These are phyloP conservation scores for Fukomys damarensis DNA, from an alignment of 2,113 vertebrate genomes.

Conservation along the genomic window DNA sequence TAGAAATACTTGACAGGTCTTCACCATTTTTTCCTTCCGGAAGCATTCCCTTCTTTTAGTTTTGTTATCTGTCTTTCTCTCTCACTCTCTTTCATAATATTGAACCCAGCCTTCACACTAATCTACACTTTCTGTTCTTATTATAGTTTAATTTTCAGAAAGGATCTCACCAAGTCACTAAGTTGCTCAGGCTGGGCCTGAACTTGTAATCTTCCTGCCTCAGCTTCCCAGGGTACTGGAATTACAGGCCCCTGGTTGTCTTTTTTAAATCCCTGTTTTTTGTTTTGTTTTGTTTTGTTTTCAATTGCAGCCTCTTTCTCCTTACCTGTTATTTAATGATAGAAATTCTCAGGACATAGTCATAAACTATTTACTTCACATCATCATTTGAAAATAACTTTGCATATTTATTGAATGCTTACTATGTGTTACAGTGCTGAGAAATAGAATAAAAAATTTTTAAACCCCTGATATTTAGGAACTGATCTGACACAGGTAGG, in stretches of 20 bases:
- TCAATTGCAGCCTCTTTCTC: background rate
- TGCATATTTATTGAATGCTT: background rate
- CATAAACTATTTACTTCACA: background rate
- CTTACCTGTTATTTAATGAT: background rate
- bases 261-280: constrained; percentile 21
- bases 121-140: background rate
- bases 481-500: background rate
- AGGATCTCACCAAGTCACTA: background rate
- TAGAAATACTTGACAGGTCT: background rate
- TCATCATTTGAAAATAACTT: background rate
- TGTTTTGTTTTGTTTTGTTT: constrained; percentile 17
- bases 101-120: background rate
- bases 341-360: background rate
- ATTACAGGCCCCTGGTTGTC: background rate
- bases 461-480: background rate
- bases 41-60: background rate
- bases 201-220: background rate
- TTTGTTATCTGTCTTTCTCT: background rate
- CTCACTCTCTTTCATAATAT: background rate
- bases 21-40: background rate
- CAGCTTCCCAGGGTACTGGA: background rate
- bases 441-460: background rate
- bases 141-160: background rate
- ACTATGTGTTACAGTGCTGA: background rate
- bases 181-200: background rate